Conservation (phyloP, 2,113 vertebrate genomes). For the human (Homo sapiens) region GRCh38 chr17:77116501-77117000, state of each 20-base stretch:
- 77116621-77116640: background rate
- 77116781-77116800: background rate
- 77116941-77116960: background rate
- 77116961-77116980: background rate
- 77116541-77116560: accelerated
- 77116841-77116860: background rate
- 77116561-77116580: accelerated
- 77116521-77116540: background rate
- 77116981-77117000: background rate
- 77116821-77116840: accelerated
- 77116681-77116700: background rate
- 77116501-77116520: background rate
- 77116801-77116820: accelerated
- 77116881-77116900: background rate
- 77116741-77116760: background rate
- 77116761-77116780: background rate
- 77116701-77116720: background rate
- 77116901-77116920: background rate
- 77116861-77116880: accelerated
- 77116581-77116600: background rate
- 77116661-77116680: background rate
- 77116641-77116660: background rate
- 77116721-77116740: background rate
- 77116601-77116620: background rate
- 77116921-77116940: background rate